phyloP scores from a whole-genome alignment of 2,113 vertebrate genomes.

The Mustelus asterias region DNA sequence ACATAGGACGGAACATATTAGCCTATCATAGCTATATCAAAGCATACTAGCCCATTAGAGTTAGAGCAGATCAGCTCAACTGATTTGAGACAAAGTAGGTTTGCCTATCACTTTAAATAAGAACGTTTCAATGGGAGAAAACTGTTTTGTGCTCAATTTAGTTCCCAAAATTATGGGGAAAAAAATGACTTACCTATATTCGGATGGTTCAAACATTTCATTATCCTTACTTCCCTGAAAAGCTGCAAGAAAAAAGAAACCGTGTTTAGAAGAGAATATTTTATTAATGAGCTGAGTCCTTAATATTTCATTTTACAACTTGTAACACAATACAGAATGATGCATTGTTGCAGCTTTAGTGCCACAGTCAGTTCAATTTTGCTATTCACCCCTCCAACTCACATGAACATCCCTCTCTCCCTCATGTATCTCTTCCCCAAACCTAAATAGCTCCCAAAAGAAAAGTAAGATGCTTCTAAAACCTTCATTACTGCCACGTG shows the following conservation, averaged over 20 bases:
- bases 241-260: slow-evolving; percentile 66
- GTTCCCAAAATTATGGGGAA: slow-evolving; percentile 42
- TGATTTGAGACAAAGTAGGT: background rate
- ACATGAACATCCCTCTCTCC: background rate
- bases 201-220: slow-evolving; percentile 97
- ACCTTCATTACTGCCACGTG: background rate
- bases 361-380: background rate
- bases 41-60: background rate
- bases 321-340: background rate
- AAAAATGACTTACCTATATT: slow-evolving; percentile 77
- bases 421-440: background rate
- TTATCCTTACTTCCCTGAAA: slow-evolving; percentile 98
- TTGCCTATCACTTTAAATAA: background rate
- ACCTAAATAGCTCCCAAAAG: background rate
- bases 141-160: background rate
- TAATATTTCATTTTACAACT: background rate
- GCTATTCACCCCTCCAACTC: background rate
- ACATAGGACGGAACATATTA: background rate
- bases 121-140: background rate
- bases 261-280: background rate
- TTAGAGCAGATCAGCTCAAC: background rate
- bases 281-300: background rate
- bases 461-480: background rate
- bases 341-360: background rate
- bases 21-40: background rate